Conservation (phyloP, 2,888 invertebrate genomes). For the Drosophila histrio region DNA sequence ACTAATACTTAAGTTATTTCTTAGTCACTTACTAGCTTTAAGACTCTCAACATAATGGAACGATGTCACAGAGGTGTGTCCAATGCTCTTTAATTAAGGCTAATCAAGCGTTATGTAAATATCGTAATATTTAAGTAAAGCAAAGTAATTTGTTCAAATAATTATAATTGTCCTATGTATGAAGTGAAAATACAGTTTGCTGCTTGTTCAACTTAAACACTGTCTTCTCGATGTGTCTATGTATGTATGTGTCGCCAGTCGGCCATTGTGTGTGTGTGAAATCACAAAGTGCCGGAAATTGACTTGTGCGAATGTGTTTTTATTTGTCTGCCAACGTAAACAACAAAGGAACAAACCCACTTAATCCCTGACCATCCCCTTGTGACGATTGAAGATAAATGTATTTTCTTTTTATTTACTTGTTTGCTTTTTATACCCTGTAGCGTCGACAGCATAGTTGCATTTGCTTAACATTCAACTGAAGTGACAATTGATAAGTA, state of each 20-base stretch:
- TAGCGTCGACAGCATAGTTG: not conserved
- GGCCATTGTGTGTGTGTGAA: not conserved
- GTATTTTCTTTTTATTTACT: slow-evolving; percentile 16
- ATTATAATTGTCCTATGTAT: slow-evolving; percentile 32
- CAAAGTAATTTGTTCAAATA: slow-evolving; percentile 29
- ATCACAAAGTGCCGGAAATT: slow-evolving; percentile 44
- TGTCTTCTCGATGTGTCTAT: slow-evolving; percentile 1
- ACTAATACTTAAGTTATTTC: slow-evolving; percentile 45
- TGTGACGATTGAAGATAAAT: slow-evolving; percentile 49
- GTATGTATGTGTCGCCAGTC: not conserved
- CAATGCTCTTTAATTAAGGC: slow-evolving; percentile 15
- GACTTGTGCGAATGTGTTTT: slow-evolving; percentile 28
- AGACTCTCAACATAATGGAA: slow-evolving; percentile 11
- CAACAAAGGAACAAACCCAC: slow-evolving; percentile 12
- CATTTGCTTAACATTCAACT: not conserved
- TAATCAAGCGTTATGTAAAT: slow-evolving; percentile 40
- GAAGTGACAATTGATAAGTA: no score
- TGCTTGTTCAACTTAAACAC: slow-evolving; percentile 41
- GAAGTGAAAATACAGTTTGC: slow-evolving; percentile 51
- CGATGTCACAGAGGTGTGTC: not conserved
- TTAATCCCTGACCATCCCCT: slow-evolving; percentile 12
- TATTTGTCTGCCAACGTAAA: slow-evolving; percentile 23
- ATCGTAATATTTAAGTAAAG: slow-evolving; percentile 34
- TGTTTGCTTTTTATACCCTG: slow-evolving; percentile 7
- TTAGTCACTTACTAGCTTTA: slow-evolving; percentile 53